A percentile compares a stretch with the other conserved stretches of the same genome.
These are phyloP conservation scores for Tachypleus tridentatus DNA, from an alignment of 1,140 invertebrate genomes.

Conservation along the genomic window DNA sequence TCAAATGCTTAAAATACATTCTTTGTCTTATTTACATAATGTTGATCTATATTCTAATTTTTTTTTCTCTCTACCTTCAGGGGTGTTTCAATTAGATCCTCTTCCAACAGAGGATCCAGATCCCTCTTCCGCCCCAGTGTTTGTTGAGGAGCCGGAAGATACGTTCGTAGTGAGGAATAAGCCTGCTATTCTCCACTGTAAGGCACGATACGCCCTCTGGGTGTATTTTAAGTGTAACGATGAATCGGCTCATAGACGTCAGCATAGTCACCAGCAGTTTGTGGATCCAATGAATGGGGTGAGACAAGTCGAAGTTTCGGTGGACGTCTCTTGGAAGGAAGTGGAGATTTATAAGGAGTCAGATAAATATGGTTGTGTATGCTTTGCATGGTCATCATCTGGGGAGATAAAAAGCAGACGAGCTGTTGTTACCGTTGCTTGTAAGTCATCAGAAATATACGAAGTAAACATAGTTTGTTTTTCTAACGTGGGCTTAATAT, in stretches of 20 bases:
- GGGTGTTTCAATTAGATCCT: slow-evolving; percentile 22
- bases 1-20: no score
- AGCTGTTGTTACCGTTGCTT: slow-evolving; percentile 69
- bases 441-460: slow-evolving; percentile 45
- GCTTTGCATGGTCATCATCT: slow-evolving; percentile 65
- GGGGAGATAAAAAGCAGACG: slow-evolving; percentile 65
- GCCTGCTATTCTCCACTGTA: slow-evolving; percentile 69
- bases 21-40: no score
- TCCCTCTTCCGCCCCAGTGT: slow-evolving; percentile 50
- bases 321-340: slow-evolving; percentile 73
- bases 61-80: background rate
- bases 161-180: slow-evolving; percentile 79
- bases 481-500: no score
- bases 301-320: slow-evolving; percentile 67
- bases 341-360: slow-evolving; percentile 81
- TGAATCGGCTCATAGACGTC: slow-evolving; percentile 41
- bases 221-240: slow-evolving; percentile 75
- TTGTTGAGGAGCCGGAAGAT: slow-evolving; percentile 69
- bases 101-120: slow-evolving; percentile 22
- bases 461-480: no score
- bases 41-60: no score
- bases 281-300: slow-evolving; percentile 76
- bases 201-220: slow-evolving; percentile 69
- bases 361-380: slow-evolving; percentile 71
- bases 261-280: slow-evolving; percentile 49